Evolutionary conservation across 2,113 vertebrate genomes (phyloP), one percentile per base, ranked within the genome.

Genomic region (Eonycteris spelaea): DNA sequence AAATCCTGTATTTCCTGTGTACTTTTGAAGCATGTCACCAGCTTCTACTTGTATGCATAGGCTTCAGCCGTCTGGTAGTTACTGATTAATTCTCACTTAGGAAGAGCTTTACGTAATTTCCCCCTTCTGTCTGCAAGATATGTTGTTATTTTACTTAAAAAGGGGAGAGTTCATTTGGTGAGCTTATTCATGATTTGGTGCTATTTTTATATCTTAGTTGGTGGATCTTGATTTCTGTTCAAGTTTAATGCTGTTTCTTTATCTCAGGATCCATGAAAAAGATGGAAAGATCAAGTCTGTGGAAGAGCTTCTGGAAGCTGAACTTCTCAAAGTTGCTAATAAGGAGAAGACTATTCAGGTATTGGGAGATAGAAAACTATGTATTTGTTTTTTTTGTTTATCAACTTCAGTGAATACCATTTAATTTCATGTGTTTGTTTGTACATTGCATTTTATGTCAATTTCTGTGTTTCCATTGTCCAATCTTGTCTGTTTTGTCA

Each of bases 261-360:
- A 53, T 90, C 84, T 87, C 94, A 99, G 99, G 95, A 99, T 99
- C 93, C 98, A 99, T 19, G 99, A 99, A 97, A 99, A 99, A 85
- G 99, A 99, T 78, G 98, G 98, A 91, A 99, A 99, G 98, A 98
- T 99, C 53, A 99, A 98, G 85, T 99, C 98, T 6, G 98, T 99
- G 92, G 99, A 99, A 98, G 98, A 99, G 61, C 98, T 99, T 96
- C 98, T 99, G 14, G 98, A 99, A 95, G 98, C 98, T 85, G 99
- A 99, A 97, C 96, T 99, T 88, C 98, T 99, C 21, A 98, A 98
- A 96, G 98, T 99, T 96, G 98, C 98, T 6, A 98, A 82, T 97
- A 99, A 98, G 71, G 99, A 99, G 95, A 98, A 98, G 95, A 98
- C 95, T 33, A 97, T 99, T 78, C 98, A 99, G 99, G 99, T 99